Base-by-base conservation (phyloP, 2,113 vertebrate genomes). In the Tachysurus fulvidraco region DNA sequence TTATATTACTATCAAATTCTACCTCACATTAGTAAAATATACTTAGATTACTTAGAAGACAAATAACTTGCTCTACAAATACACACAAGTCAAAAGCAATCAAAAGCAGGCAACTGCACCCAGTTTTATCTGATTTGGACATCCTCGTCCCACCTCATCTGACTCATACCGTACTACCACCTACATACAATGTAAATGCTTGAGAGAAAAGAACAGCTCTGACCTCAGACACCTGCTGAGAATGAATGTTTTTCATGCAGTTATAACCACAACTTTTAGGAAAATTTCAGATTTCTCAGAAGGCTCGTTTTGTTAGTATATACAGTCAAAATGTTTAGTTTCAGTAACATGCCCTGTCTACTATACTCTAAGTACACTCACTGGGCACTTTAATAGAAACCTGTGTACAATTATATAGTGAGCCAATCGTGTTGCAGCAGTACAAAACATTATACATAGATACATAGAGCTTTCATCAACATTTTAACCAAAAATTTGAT, bases 141-240 rank as follows among this genome's bases (percentile, higher is more conserved):
- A n/a, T n/a, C n/a, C n/a, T n/a, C n/a, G n/a, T n/a, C n/a, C n/a
- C n/a, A 6, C 76, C 64, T 71, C 55, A 41, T 36, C 28, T 50
- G 41, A 73, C 19, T 73, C 69, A 73, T 73, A 90, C 85, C 88
- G 87, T 86, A 87, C 5, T 17, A 5, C 54, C 83, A 87, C 85
- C 85, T 85, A 69, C 85, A 83, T 54, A 81, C 46, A 50, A 50
- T 57, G 71, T 77, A 67, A 84, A 11, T 4, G 23, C 50, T 73
- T 23, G 9, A 54, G 52, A 81, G 71, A 59, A 82, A 83, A 76
- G 17, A 86, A 17, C 54, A 55, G 17, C 0, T 54, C 50, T 82
- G 81, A 84, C 84, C 84, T 84, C 67, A 19, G 77, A 81, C 64
- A 50, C 6, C 76, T 64, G 54, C 65, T 21, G 19, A 77, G 36